Evolutionary conservation across 2,888 invertebrate species (phyloP).

Genomic region (Lamellibrachia columna): DNA sequence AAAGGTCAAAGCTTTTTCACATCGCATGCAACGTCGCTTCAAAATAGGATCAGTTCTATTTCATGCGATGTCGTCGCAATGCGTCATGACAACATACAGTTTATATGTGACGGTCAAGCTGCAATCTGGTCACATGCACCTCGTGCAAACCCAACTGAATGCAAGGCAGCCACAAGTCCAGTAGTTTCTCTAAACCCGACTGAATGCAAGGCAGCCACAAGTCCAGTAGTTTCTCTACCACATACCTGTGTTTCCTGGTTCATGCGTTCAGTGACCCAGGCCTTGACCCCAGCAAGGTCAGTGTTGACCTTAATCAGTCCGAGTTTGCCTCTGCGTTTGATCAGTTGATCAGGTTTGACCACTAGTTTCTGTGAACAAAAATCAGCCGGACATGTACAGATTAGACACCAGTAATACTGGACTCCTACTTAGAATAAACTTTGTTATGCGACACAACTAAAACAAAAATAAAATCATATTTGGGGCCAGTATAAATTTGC

Average conservation of each 20-base stretch:
- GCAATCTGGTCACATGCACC: no score
- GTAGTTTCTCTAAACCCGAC: no score
- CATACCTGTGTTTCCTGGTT: constrained; percentile 80
- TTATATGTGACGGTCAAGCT: no score
- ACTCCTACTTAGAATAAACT: not conserved
- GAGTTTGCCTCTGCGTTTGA: constrained; percentile 96
- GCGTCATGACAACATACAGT: no score
- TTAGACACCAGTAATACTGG: not conserved
- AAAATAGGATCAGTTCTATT: no score
- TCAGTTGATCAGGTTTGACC: constrained; percentile 99
- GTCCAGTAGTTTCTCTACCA: not conserved
- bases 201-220: no score
- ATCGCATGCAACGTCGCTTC: no score
- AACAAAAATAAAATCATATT: constrained; percentile 6
- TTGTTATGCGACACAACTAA: not conserved
- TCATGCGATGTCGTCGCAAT: no score
- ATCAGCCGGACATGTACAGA: not conserved
- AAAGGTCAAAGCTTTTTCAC: no score
- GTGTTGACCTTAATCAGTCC: constrained; percentile 96
- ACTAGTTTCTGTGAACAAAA: constrained; percentile 79
- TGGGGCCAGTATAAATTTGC: no score
- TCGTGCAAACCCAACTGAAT: no score
- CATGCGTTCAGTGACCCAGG: constrained; percentile 88
- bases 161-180: no score
- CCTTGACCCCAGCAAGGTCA: constrained; percentile 78